A percentile compares a stretch with the other conserved stretches of the same genome.
These are phyloP conservation scores for Plagiodera versicolora DNA, from an alignment of 2,888 invertebrate genomes.

Conservation along the genomic window DNA sequence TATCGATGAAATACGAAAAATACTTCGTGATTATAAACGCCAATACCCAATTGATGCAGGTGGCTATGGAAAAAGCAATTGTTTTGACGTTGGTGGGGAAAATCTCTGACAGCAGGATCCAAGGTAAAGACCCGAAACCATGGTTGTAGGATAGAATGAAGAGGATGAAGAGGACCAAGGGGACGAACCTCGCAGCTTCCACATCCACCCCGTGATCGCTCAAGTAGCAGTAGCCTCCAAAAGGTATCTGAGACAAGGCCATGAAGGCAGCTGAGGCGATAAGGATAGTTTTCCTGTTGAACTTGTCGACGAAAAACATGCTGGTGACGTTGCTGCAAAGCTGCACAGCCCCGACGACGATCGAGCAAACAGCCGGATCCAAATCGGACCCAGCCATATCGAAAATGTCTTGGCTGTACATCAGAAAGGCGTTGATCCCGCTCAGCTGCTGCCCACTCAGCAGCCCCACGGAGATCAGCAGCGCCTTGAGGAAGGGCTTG, in stretches of 20 bases:
- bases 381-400: constrained; percentile 62
- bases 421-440: constrained; percentile 79
- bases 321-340: constrained; percentile 72
- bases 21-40: constrained; percentile 37
- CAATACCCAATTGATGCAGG: constrained; percentile 14
- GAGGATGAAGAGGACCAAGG: constrained; percentile 67
- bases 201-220: constrained; percentile 2
- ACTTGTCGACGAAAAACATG: constrained; percentile 73
- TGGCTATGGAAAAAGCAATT: constrained; percentile 57
- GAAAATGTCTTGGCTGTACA: constrained; percentile 76
- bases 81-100: constrained; percentile 69
- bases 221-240: constrained; percentile 54
- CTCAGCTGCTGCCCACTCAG: constrained; percentile 82
- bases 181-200: constrained; percentile 65
- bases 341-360: constrained; percentile 77
- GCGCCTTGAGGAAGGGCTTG: constrained; percentile 72
- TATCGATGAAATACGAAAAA: constrained; percentile 31
- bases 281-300: constrained; percentile 73
- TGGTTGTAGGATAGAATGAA: constrained; percentile 72
- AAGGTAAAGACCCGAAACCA: constrained; percentile 74
- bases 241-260: constrained; percentile 51
- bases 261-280: constrained; percentile 71
- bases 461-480: constrained; percentile 70
- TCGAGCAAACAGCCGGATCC: constrained; percentile 67
- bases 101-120: constrained; percentile 82